Evolutionary conservation across 1,140 invertebrate genomes (phyloP), one percentile per base, ranked within the genome.

Genomic region (Dinothrombium tinctorium): DNA sequence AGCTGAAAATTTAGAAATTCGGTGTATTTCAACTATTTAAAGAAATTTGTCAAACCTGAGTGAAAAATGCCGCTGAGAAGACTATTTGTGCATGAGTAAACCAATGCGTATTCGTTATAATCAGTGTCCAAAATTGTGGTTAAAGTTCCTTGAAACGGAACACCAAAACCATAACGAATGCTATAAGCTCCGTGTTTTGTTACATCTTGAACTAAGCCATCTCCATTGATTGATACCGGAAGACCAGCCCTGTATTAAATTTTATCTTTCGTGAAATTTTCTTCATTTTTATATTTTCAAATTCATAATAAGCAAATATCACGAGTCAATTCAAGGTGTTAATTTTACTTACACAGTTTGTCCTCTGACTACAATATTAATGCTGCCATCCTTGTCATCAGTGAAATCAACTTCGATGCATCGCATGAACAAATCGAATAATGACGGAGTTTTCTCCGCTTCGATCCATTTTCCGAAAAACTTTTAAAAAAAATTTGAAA

Each of bases 61-160:
- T 48, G 46, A 28, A 47, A 48, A 17, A 48, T 15, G 22, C 46
- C 44, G 11, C 22, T 40, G 21, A 47, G 39, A 12, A 48, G 21
- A 36, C 43, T 45, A 29, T 46, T 48, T 1, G 46, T 48, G 25
- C 46, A 48, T 8, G 44, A 45, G 29, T 46, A 48, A n/a, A 48
- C 17, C 8, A 48, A 36, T 11, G 37, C 43, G 28, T 42, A 48
- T 19, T 46, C 43, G n/a, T 29, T 41, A 22, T 46, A 48, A 43
- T 48, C 46, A n/a, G 44, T 48, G 24, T 48, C 46, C n/a, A 48
- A 17, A 15, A 48, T 19, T 17, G 46, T 38, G 12, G 35, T 20
- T 31, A 37, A 24, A 25, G 35, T 33, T 2, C 46, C 46, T 37
- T 48, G 46, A 14, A 48, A 41, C 15, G 46, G 46, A 9, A 48